Evolutionary conservation across 2,797 vertebrate genomes (phyloP), one percentile per base, ranked within the genome.

Genomic region (Mus minutoides): DNA sequence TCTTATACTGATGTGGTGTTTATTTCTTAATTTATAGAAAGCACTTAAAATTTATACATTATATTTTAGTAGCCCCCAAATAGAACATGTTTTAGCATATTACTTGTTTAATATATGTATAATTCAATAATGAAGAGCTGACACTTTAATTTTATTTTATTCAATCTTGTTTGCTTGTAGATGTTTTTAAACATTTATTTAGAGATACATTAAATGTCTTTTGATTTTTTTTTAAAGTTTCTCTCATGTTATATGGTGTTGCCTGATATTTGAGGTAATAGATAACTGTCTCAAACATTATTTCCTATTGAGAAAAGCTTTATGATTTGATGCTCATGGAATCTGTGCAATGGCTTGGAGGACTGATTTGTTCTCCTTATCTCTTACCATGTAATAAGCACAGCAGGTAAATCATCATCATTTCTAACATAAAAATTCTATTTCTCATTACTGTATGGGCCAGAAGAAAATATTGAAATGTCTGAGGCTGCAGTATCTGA

Each of bases 391-490:
- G 34, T 86, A 90, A 92, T 93, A 12, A 75, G 34, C n/a, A 84
- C 60, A 94, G 22, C 26, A 82, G 90, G 85, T 73, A 95, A 95
- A 82, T 60, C n/a, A 88, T 60, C n/a, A 88, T n/a, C 8, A 64
- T 40, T 56, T 58, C 93, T 67, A 84, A n/a, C 60, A 82, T 71
- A 56, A 95, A 84, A 19, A 60, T 64, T n/a, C 62, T 93, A 73
- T 76, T 95, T 85, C 82, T 80, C 24, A 90, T 92, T 96, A 64
- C 85, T 90, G 34, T 56, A 92, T 56, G 54, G 52, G 90, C 93
- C 80, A 85, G 49, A 95, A 93, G 69, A 52, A 94, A 94, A 95
- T 58, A 93, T 21, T 90, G 77, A 93, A 94, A 93, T 83, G 60
- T 71, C 11, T 13, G 62, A 56, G 31, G 12, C 60, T 79, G 29